Evolutionary conservation across 2,888 invertebrate species (phyloP).

Genomic region (Chrysolina oricalcia): DNA sequence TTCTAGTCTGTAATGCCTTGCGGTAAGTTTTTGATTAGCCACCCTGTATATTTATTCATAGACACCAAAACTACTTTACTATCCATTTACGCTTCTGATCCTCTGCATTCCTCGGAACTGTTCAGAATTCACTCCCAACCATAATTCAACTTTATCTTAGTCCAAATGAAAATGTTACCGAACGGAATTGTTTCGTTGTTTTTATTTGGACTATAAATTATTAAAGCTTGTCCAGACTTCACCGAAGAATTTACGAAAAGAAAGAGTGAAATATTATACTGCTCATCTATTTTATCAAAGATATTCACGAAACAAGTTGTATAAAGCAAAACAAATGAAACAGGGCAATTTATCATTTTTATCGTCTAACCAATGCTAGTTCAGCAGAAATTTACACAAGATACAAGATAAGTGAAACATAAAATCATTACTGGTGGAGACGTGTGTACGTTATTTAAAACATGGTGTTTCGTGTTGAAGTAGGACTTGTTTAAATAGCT

Average conservation of each 20-base stretch:
- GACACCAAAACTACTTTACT: too few relatives aligned
- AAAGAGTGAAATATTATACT: constrained; percentile 6
- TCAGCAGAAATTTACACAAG: background rate
- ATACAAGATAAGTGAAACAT: constrained; percentile 14
- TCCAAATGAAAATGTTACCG: constrained; percentile 32
- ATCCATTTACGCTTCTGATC: too few relatives aligned
- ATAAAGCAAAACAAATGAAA: constrained; percentile 1
- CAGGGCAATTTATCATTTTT: constrained; percentile 28
- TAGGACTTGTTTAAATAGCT: background rate
- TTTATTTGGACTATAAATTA: constrained; percentile 24
- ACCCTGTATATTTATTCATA: too few relatives aligned
- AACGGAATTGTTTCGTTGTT: constrained; percentile 27
- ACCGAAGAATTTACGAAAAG: constrained; percentile 11
- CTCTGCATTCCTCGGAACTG: background rate
- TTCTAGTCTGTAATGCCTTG: too few relatives aligned
- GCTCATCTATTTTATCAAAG: constrained; percentile 7
- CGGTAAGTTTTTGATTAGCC: too few relatives aligned
- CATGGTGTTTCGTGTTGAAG: background rate
- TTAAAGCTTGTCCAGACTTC: constrained; percentile 1
- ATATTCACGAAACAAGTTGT: constrained; percentile 1
- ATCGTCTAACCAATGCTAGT: background rate
- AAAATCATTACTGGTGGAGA: background rate
- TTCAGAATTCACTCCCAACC: background rate
- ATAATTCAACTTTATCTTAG: background rate
- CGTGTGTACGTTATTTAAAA: background rate